These are phyloP conservation scores for Pissodes strobi DNA, from an alignment of 1,140 invertebrate species.

Conservation along the genomic window DNA sequence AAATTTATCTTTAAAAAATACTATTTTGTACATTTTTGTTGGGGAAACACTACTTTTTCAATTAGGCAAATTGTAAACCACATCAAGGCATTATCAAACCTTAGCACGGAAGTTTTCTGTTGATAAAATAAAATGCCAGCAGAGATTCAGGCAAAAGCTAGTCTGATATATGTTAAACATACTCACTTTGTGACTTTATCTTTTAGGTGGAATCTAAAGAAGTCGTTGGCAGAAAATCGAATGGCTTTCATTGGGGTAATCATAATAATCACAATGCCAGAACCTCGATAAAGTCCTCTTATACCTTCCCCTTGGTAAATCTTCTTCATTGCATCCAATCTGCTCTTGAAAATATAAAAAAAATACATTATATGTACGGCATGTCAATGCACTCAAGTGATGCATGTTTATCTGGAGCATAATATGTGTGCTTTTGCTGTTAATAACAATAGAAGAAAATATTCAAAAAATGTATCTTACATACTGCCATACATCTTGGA, in stretches of 20 bases:
- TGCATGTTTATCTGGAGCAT: neutral
- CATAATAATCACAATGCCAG: constrained; percentile 95
- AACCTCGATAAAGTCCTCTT: constrained; percentile 97
- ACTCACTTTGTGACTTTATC: constrained; percentile 60
- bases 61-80: too few species aligned
- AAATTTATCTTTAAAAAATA: too few species aligned
- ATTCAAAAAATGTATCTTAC: constrained; percentile 73
- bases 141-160: neutral
- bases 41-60: too few species aligned
- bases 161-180: neutral
- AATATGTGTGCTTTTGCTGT: neutral
- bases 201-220: constrained; percentile 84
- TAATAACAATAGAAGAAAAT: constrained; percentile 1
- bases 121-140: neutral
- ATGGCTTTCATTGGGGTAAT: constrained; percentile 99
- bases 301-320: constrained; percentile 92
- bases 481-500: constrained; percentile 91
- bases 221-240: constrained; percentile 97
- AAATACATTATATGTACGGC: neutral
- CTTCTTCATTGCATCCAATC: constrained; percentile 93
- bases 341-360: constrained; percentile 57
- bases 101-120: neutral
- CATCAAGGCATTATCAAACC: neutral
- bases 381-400: neutral
- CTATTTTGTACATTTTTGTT: too few species aligned